These are phyloP conservation scores for Drosophila formosana DNA, from an alignment of 2,888 invertebrate genomes.

Conservation along the genomic window DNA sequence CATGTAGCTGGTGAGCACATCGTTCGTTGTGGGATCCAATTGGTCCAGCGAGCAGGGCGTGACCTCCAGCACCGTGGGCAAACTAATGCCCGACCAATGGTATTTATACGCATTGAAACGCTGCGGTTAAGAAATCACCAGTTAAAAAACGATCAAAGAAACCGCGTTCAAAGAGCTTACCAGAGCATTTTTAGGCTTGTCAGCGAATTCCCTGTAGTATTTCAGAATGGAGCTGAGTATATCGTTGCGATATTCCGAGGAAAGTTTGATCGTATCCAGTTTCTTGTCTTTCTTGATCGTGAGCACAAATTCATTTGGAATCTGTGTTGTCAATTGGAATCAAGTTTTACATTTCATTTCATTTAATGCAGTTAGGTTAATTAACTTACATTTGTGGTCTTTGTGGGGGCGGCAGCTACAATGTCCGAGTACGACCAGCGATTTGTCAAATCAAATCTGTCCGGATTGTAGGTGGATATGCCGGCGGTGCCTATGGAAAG, in stretches of 20 bases:
- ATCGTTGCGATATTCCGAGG: constrained; percentile 96
- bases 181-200: constrained; percentile 91
- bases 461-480: constrained; percentile 98
- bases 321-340: constrained; percentile 80
- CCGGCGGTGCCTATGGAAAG: constrained; percentile 98
- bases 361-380: constrained; percentile 15
- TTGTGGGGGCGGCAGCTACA: constrained; percentile 89
- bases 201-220: constrained; percentile 91
- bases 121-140: constrained; percentile 85
- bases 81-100: constrained; percentile 97
- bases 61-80: constrained; percentile 95
- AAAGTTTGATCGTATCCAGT: constrained; percentile 97
- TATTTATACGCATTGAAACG: constrained; percentile 96
- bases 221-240: constrained; percentile 96
- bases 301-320: constrained; percentile 90
- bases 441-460: constrained; percentile 95
- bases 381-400: constrained; percentile 85
- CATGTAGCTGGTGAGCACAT: constrained; percentile 92
- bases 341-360: background rate
- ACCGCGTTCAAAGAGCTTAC: constrained; percentile 85
- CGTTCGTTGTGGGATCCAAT: constrained; percentile 93
- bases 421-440: constrained; percentile 95
- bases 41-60: constrained; percentile 97
- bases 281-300: constrained; percentile 96
- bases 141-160: background rate